phyloP scores from a whole-genome alignment of 2,113 vertebrate species.

The Paradoxurus hermaphroditus region DNA sequence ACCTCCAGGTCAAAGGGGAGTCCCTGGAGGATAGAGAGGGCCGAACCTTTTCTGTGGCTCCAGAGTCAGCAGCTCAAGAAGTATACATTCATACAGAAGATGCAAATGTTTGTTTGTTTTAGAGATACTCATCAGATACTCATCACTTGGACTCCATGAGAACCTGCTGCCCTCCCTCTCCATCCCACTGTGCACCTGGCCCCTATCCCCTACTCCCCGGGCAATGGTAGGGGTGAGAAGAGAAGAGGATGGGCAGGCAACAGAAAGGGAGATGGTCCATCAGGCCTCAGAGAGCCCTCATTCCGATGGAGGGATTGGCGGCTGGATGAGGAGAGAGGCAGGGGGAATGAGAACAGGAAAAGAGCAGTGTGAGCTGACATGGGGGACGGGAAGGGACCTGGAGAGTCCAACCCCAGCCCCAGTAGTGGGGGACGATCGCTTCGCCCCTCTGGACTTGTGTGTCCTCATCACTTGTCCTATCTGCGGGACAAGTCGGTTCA shows the following conservation, averaged over 20 bases:
- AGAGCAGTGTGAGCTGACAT: not conserved
- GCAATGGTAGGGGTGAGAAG: not conserved
- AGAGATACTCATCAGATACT: not conserved
- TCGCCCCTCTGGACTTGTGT: not conserved
- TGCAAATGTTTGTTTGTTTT: not conserved
- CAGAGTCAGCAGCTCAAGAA: not conserved
- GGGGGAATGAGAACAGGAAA: not conserved
- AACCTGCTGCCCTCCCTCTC: not conserved
- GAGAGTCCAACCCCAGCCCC: not conserved
- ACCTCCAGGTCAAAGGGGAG: not conserved
- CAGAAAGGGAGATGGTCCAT: not conserved
- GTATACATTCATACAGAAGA: not conserved
- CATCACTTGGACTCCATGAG: not conserved
- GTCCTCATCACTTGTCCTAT: not conserved
- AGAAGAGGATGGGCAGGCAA: rapidly evolving
- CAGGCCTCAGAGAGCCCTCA: too few species aligned
- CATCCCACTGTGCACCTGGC: too few species aligned
- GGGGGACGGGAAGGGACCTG: not conserved
- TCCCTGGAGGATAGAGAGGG: not conserved
- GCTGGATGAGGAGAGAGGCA: too few species aligned
- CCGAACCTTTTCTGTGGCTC: not conserved
- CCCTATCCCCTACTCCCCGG: not conserved
- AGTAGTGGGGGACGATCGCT: too few species aligned
- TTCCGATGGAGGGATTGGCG: not conserved
- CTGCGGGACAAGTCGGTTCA: not conserved